Evolutionary conservation across 2,797 vertebrate genomes (phyloP).

Genomic region (Falco naumanni): DNA sequence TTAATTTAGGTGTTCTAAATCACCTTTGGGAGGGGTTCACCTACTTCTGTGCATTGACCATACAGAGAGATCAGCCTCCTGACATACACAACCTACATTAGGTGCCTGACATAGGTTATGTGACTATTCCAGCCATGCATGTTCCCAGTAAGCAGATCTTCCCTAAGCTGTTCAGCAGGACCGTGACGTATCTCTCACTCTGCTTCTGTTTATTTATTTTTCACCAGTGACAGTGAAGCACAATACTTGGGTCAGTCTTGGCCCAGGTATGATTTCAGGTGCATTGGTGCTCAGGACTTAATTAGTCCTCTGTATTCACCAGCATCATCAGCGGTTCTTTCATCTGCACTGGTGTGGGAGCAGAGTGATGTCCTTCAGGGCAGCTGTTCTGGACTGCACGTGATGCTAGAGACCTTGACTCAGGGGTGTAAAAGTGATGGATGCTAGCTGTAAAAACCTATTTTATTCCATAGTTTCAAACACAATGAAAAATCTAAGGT

Average conservation of each 20-base stretch:
- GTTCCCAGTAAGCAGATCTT: neutral
- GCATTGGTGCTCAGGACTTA: neutral
- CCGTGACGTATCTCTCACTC: neutral
- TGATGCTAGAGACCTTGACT: neutral
- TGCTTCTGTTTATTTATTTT: neutral
- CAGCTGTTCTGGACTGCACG: neutral
- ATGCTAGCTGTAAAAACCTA: neutral
- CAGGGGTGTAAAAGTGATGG: neutral
- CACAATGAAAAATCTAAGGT: neutral
- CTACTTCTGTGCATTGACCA: neutral
- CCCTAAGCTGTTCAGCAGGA: neutral
- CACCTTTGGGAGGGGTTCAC: neutral
- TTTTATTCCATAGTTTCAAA: neutral
- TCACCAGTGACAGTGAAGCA: neutral
- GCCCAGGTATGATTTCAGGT: neutral
- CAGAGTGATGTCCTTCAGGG: neutral
- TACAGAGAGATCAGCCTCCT: neutral
- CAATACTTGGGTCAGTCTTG: neutral
- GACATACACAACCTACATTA: neutral
- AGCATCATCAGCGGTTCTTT: neutral
- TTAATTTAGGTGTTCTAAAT: conserved; percentile 16
- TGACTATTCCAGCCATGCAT: neutral
- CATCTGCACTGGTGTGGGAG: neutral
- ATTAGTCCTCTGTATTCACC: neutral
- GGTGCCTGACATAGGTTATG: neutral